Percentiles rank a stretch among this genome's conserved stretches.
Evolutionary conservation across 2,113 vertebrate genomes (phyloP).

Genomic region (Hyperopisus bebe): DNA sequence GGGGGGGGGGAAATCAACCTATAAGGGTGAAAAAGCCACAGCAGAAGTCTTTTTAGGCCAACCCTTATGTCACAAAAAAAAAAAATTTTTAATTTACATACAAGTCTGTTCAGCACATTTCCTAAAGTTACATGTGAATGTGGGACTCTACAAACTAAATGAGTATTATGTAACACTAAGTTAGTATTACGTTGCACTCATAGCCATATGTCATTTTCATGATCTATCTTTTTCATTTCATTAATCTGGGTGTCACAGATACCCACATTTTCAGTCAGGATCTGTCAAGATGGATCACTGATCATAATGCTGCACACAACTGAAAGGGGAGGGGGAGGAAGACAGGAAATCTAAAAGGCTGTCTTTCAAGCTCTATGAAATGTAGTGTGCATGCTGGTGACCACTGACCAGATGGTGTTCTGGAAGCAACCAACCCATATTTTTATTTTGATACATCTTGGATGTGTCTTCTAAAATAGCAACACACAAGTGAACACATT

Average conservation of each 20-base stretch:
- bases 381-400: background rate
- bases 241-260: background rate
- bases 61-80: background rate
- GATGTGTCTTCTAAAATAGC: background rate
- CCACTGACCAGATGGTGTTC: background rate
- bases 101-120: background rate
- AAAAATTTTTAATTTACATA: background rate
- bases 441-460: background rate
- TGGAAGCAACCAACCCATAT: background rate
- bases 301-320: background rate
- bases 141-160: background rate
- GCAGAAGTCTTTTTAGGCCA: background rate
- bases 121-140: background rate
- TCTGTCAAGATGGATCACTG: background rate
- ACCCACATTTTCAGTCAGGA: background rate
- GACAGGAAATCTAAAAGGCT: background rate
- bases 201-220: background rate
- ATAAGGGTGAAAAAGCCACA: background rate
- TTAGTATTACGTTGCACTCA: background rate
- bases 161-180: background rate
- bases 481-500: background rate
- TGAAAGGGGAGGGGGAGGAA: background rate
- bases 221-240: background rate
- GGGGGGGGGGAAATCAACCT: background rate
- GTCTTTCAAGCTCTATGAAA: background rate